Conservation (phyloP, 2,888 invertebrate species). For the Dynastes tityus region DNA sequence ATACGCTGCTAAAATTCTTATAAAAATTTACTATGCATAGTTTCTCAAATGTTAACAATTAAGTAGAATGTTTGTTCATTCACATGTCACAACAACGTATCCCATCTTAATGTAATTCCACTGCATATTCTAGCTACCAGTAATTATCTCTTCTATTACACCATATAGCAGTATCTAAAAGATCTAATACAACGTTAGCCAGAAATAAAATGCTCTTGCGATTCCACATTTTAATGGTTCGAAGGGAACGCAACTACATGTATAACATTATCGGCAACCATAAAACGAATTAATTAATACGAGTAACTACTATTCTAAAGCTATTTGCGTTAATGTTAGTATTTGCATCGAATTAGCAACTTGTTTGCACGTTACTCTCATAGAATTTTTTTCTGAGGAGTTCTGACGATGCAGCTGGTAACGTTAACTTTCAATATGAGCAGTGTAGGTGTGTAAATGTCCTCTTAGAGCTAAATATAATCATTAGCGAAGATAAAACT, state of each 20-base stretch:
- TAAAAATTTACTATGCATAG: not conserved
- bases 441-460: slow-evolving; percentile 2
- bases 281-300: slow-evolving; percentile 20
- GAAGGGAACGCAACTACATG: not conserved
- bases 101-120: no score
- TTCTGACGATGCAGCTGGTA: not conserved
- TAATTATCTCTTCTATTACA: not conserved
- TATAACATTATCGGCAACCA: slow-evolving; percentile 13
- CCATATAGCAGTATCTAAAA: not conserved
- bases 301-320: not conserved
- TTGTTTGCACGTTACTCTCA: slow-evolving; percentile 9
- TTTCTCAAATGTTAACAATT: no score
- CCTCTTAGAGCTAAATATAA: not conserved
- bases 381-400: not conserved
- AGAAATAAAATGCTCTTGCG: not conserved
- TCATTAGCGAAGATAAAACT: not conserved
- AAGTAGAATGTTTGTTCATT: no score
- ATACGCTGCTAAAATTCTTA: no score
- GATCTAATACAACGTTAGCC: no score
- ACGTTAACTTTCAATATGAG: not conserved
- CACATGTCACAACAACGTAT: not conserved
- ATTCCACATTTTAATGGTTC: not conserved
- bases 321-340: slow-evolving; percentile 13
- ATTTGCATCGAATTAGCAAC: slow-evolving; percentile 24
- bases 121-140: no score